These are phyloP conservation scores for Danaus melanippus DNA, from an alignment of 1,140 invertebrate species.

Conservation along the genomic window DNA sequence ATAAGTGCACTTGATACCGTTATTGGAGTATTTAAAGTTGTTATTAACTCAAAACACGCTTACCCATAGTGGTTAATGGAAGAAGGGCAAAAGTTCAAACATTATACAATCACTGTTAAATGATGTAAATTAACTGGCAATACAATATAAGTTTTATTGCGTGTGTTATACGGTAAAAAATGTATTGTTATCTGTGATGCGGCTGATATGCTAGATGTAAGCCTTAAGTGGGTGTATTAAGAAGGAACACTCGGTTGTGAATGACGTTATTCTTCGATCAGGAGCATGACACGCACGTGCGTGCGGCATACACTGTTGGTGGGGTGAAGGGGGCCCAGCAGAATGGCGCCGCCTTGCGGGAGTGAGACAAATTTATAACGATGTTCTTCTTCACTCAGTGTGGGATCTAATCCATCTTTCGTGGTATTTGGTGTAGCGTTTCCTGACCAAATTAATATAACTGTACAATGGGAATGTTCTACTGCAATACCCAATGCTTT, in stretches of 20 bases:
- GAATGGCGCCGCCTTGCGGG: constrained; percentile 57
- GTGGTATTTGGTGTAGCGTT: constrained; percentile 39
- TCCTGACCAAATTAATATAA: too few species aligned
- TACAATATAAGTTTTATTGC: constrained; percentile 49
- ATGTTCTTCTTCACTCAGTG: constrained; percentile 55
- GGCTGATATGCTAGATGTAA: constrained; percentile 23
- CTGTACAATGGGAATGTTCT: too few species aligned
- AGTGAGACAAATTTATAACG: constrained; percentile 60
- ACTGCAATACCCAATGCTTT: too few species aligned
- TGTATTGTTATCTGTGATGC: constrained; percentile 31
- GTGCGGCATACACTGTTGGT: constrained; percentile 37
- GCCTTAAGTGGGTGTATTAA: constrained; percentile 38
- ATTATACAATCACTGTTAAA: constrained; percentile 47
- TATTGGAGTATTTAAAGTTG: too few species aligned
- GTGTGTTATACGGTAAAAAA: constrained; percentile 48
- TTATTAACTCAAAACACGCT: too few species aligned
- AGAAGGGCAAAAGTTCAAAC: constrained; percentile 69
- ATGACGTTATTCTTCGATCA: constrained; percentile 31
- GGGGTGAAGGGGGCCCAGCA: constrained; percentile 20
- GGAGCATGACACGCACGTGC: constrained; percentile 63
- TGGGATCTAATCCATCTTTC: constrained; percentile 57
- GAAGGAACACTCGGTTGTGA: constrained; percentile 34
- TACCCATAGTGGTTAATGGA: constrained; percentile 37
- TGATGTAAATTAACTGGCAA: constrained; percentile 34
- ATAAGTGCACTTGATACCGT: too few species aligned